Conservation (phyloP, 2,888 invertebrate genomes). For the Kryphioiulus occultus region DNA sequence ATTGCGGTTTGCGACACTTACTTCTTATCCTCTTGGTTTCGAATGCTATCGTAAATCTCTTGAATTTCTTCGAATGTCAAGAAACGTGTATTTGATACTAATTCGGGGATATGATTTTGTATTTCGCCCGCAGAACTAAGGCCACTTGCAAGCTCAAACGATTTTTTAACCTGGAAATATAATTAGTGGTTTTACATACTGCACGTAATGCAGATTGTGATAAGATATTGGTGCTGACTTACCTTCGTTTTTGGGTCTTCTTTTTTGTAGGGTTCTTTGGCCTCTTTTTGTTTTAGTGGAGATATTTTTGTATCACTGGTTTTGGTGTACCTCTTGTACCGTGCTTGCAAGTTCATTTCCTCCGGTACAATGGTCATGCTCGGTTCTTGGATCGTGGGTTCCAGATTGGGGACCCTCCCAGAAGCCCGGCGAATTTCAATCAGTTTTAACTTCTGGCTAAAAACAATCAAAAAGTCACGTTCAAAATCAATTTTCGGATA, state of each 20-base stretch:
- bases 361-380: conserved; percentile 42
- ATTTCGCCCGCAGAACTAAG: not conserved
- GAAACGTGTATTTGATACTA: conserved; percentile 44
- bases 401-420: not conserved
- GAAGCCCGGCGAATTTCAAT: not conserved
- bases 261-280: conserved; percentile 9
- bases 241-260: conserved; percentile 8
- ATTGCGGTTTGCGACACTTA: not conserved
- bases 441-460: not conserved
- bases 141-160: not conserved
- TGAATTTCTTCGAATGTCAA: conserved; percentile 56
- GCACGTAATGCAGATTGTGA: not conserved
- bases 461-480: not conserved
- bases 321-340: conserved; percentile 41
- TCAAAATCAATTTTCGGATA: not conserved
- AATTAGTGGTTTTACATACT: not conserved
- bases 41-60: conserved; percentile 56
- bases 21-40: conserved; percentile 46
- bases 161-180: conserved; percentile 20
- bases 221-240: not conserved
- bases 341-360: conserved; percentile 39
- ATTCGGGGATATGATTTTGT: not conserved
- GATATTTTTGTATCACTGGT: not conserved
- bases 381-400: not conserved
- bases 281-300: not conserved